Evolutionary conservation across 2,113 vertebrate species (phyloP), one percentile per base, ranked within the genome.

Genomic region (Amblyornis subalaris): DNA sequence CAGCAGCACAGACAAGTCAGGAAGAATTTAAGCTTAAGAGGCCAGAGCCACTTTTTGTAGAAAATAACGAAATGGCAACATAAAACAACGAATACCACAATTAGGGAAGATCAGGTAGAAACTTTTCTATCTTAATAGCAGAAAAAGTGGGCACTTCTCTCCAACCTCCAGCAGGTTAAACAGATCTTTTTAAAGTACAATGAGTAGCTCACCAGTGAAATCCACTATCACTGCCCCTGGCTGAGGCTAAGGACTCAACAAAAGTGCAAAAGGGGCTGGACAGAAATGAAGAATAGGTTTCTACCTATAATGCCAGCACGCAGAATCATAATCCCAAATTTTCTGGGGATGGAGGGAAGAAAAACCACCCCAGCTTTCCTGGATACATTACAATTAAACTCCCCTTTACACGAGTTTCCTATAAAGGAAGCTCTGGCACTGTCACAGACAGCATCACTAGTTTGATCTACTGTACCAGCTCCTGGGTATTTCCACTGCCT

Each of bases 301-400:
- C 22, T 53, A n/a, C 20, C 24, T 48, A 42, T 45, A 83, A 51
- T 48, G 51, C 14, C 44, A 92, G 54, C 35, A 90, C 55, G 85
- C 24, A 92, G 55, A 85, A 82, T 18, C 19, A 85, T 55, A 69
- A 88, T 1, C 44, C 65, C 53, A 55, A 23, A 66, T 33, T 54
- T 86, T 47, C n/a, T 53, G 10, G 33, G 24, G 47, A 54, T 7
- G 9, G 1, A 6, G 7, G 1, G 21, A 0, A 7, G 1, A 2
- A 4, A 18, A 36, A 12, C 4, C 25, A 21, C 3, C 7, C 26
- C 42, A 48, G 4, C 23, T 25, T 91, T 72, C 29, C 60, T 10
- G 20, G 29, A 60, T 1, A 2, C 24, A 12, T n/a, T 45, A 67
- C 20, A 28, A n/a, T 58, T 44, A 57, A 81, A 28, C 6, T 36